A percentile compares a stretch with the other conserved stretches of the same genome.
Evolutionary conservation across 1,140 invertebrate genomes (phyloP).

Genomic region (Drosophila mojavensis): DNA sequence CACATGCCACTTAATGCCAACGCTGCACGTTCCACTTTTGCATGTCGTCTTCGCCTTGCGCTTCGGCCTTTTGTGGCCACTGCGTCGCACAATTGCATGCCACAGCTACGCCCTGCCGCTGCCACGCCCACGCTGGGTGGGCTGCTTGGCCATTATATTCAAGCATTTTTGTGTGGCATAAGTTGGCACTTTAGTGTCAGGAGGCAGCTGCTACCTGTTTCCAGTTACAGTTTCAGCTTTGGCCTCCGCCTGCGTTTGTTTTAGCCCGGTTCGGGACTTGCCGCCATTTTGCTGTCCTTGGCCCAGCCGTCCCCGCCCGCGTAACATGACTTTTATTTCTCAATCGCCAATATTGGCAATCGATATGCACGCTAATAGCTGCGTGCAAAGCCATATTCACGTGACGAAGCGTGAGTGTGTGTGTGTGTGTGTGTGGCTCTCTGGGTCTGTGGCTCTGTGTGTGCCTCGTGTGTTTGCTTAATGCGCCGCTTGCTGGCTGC

Average conservation of each 20-base stretch:
- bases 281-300: constrained; percentile 48
- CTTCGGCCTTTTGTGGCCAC: constrained; percentile 56
- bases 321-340: constrained; percentile 38
- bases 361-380: constrained; percentile 53
- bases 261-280: constrained; percentile 35
- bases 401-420: background rate
- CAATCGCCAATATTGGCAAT: constrained; percentile 73
- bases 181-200: constrained; percentile 79
- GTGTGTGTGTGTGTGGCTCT: background rate
- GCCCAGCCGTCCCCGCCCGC: too few relatives aligned
- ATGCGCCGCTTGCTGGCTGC: constrained; percentile 30
- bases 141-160: constrained; percentile 69
- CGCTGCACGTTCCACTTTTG: constrained; percentile 75
- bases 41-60: constrained; percentile 55
- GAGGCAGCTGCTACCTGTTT: constrained; percentile 74
- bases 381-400: constrained; percentile 13
- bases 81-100: constrained; percentile 62
- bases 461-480: constrained; percentile 25
- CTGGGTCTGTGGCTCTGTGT: background rate
- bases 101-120: constrained; percentile 5
- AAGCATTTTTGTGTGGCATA: constrained; percentile 75
- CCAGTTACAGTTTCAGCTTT: constrained; percentile 32
- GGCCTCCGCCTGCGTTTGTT: constrained; percentile 33
- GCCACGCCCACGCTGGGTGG: background rate
- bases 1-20: constrained; percentile 82